A percentile compares a stretch with the other conserved stretches of the same genome.
phyloP scores from a whole-genome alignment of 2,888 invertebrate genomes.

The Oscheius onirici region DNA sequence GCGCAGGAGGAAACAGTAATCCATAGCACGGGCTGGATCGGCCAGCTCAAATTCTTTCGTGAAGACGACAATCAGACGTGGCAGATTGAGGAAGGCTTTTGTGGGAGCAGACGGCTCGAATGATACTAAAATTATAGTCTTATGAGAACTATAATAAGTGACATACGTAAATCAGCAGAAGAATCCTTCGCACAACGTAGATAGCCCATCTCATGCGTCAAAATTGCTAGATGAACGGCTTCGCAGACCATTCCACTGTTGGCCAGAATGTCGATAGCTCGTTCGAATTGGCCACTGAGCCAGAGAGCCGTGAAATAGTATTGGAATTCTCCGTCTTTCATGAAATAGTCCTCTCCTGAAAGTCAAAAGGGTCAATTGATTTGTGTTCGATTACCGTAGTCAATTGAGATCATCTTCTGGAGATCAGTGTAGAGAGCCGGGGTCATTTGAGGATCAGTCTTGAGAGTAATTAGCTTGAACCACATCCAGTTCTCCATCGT shows the following conservation, averaged over 20 bases:
- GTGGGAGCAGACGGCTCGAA: slow-evolving; percentile 55
- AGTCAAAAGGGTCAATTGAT: slow-evolving; percentile 1
- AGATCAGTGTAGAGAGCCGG: slow-evolving; percentile 60
- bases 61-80: slow-evolving; percentile 64
- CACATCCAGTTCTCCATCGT: slow-evolving; percentile 71
- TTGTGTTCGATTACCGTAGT: slow-evolving; percentile 52
- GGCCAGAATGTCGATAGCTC: slow-evolving; percentile 59
- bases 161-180: slow-evolving; percentile 56
- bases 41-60: slow-evolving; percentile 67
- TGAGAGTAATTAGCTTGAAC: slow-evolving; percentile 62
- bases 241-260: slow-evolving; percentile 54
- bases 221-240: slow-evolving; percentile 66
- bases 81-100: slow-evolving; percentile 63
- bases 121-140: slow-evolving; percentile 49
- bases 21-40: slow-evolving; percentile 62
- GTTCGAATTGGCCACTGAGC: slow-evolving; percentile 68
- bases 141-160: neutral
- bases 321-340: slow-evolving; percentile 57
- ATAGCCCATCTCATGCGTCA: slow-evolving; percentile 56
- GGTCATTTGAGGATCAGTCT: slow-evolving; percentile 57
- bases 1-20: slow-evolving; percentile 66
- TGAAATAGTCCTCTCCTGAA: slow-evolving; percentile 68
- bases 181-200: slow-evolving; percentile 49
- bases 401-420: slow-evolving; percentile 64
- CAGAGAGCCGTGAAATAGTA: slow-evolving; percentile 66